Percentiles rank a stretch among this genome's conserved stretches.
Conservation (phyloP, 1,140 invertebrate genomes). For the Hyles vespertilio region DNA sequence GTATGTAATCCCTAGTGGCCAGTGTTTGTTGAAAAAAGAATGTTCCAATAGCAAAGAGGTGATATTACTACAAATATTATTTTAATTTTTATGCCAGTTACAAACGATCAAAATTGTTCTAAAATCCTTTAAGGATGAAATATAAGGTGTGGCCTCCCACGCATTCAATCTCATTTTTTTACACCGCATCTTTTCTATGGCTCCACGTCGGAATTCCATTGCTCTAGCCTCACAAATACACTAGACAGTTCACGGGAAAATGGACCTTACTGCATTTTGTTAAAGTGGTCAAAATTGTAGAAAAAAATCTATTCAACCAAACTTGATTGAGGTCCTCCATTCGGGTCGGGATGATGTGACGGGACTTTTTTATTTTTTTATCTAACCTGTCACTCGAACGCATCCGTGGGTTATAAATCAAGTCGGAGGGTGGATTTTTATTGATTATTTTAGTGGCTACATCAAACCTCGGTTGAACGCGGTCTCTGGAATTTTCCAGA, state of each 20-base stretch:
- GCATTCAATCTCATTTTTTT: slow-evolving; percentile 47
- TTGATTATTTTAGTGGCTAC: background rate
- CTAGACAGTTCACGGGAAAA: slow-evolving; percentile 1
- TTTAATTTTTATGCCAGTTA: too few species aligned
- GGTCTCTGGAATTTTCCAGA: too few species aligned
- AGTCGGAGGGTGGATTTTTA: slow-evolving; percentile 16
- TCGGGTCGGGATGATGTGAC: slow-evolving; percentile 48
- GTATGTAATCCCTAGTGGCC: too few species aligned
- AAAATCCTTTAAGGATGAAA: too few species aligned
- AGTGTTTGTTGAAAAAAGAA: too few species aligned
- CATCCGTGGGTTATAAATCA: slow-evolving; percentile 52
- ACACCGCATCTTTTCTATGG: slow-evolving; percentile 46
- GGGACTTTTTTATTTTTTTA: slow-evolving; percentile 40
- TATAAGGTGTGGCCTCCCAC: slow-evolving; percentile 34
- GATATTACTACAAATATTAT: too few species aligned
- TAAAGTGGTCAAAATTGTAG: slow-evolving; percentile 12
- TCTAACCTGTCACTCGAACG: slow-evolving; percentile 43
- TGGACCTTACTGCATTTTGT: background rate
- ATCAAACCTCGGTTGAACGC: too few species aligned
- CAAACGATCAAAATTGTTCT: too few species aligned
- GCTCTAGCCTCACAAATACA: slow-evolving; percentile 2
- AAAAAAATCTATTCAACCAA: slow-evolving; percentile 50
- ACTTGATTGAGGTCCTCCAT: slow-evolving; percentile 27
- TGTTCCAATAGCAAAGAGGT: too few species aligned
- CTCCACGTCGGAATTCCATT: slow-evolving; percentile 50